Percentiles rank a stretch among this genome's conserved stretches.
Evolutionary conservation across 2,888 invertebrate genomes (phyloP).

Genomic region (Hermodice carunculata): DNA sequence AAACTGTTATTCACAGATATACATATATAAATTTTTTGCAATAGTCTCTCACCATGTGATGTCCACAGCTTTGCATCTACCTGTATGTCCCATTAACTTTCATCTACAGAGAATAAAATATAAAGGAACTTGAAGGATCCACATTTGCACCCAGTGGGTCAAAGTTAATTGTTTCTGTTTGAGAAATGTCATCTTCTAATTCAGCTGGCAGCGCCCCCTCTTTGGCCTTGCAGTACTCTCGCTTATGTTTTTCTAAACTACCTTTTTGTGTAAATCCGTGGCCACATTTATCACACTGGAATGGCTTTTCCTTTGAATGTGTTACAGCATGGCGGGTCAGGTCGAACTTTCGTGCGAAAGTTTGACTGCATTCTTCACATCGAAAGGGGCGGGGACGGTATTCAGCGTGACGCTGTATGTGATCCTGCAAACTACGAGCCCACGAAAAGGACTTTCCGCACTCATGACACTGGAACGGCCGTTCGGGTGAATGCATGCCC

Average conservation of each 20-base stretch:
- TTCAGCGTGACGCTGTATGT: constrained; percentile 2
- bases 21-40: too few species aligned
- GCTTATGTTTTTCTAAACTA: constrained; percentile 21
- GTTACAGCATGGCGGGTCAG: constrained; percentile 14
- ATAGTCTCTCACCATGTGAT: too few species aligned
- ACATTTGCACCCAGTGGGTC: too few species aligned
- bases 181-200: too few species aligned
- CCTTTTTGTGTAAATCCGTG: constrained; percentile 24
- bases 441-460: constrained; percentile 22
- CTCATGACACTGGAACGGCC: constrained; percentile 14
- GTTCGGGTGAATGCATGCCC: constrained; percentile 11
- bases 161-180: too few species aligned
- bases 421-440: constrained; percentile 19
- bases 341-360: constrained; percentile 17
- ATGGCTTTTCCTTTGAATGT: constrained; percentile 15
- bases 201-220: constrained; percentile 3
- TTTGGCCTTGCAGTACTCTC: constrained; percentile 15
- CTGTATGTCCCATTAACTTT: too few species aligned
- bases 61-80: too few species aligned
- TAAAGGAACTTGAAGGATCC: too few species aligned
- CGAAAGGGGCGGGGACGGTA: constrained; percentile 8
- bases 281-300: constrained; percentile 16
- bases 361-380: constrained; percentile 15
- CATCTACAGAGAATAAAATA: too few species aligned
- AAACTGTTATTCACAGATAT: too few species aligned